phyloP scores from a whole-genome alignment of 2,888 invertebrate genomes.

The Ditula angustiorana region DNA sequence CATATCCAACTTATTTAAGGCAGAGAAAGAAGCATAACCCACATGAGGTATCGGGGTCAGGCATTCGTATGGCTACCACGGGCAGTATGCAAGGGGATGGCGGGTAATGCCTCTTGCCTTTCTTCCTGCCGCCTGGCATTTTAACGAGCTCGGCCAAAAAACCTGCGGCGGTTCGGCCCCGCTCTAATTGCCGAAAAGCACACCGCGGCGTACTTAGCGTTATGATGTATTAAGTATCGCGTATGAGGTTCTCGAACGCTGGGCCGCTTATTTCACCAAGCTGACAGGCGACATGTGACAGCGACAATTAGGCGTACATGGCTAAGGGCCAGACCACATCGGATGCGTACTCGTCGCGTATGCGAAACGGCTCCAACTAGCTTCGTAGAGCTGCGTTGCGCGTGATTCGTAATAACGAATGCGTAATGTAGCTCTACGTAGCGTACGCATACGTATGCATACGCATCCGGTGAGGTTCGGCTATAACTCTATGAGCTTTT shows the following conservation, averaged over 20 bases:
- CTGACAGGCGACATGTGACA: no score
- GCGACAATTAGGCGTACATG: no score
- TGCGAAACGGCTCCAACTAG: no score
- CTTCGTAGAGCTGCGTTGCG: no score
- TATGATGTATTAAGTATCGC: not conserved
- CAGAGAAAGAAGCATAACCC: constrained; percentile 41
- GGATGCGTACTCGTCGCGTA: no score
- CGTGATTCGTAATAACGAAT: no score
- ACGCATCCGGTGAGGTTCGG: no score
- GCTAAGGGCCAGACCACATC: no score
- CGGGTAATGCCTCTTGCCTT: constrained; percentile 69
- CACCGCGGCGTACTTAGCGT: constrained; percentile 8
- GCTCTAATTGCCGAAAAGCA: constrained; percentile 69
- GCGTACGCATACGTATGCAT: no score
- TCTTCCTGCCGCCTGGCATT: constrained; percentile 70
- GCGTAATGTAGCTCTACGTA: no score
- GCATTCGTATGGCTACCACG: constrained; percentile 55
- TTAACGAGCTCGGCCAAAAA: constrained; percentile 76
- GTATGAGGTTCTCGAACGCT: constrained; percentile 1
- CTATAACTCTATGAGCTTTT: no score
- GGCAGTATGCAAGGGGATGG: constrained; percentile 65
- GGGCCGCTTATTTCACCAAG: no score
- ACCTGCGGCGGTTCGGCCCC: constrained; percentile 52
- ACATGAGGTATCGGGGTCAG: constrained; percentile 68
- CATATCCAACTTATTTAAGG: constrained; percentile 39